A percentile compares a stretch with the other conserved stretches of the same genome.
Conservation (phyloP, 1,140 invertebrate genomes). For the Chelonus insularis region DNA sequence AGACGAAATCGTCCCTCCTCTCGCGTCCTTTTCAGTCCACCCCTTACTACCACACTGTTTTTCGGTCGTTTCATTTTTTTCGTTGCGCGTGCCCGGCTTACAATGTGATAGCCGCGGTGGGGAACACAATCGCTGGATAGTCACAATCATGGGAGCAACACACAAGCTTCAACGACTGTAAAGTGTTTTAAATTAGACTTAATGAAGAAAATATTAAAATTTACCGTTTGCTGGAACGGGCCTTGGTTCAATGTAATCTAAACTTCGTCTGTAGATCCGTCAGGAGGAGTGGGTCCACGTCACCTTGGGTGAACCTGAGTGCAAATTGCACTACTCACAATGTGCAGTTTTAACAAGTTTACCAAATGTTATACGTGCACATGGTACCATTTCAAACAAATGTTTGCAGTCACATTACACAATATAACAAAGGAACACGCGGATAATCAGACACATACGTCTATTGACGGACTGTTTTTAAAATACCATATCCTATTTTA, state of each 20-base stretch:
- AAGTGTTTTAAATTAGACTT: neutral
- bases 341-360: too few relatives aligned
- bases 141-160: neutral
- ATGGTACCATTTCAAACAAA: too few relatives aligned
- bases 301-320: slow-evolving; percentile 79
- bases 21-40: slow-evolving; percentile 44
- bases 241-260: slow-evolving; percentile 60
- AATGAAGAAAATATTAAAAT: neutral
- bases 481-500: too few relatives aligned
- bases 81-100: neutral
- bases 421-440: too few relatives aligned
- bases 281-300: slow-evolving; percentile 79
- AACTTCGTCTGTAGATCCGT: slow-evolving; percentile 60
- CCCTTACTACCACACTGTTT: neutral
- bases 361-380: too few relatives aligned
- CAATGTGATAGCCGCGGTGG: neutral
- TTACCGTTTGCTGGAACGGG: slow-evolving; percentile 63
- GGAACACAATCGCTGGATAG: neutral
- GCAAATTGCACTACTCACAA: too few relatives aligned
- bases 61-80: neutral
- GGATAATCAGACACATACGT: too few relatives aligned
- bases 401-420: too few relatives aligned
- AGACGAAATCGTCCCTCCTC: slow-evolving; percentile 48
- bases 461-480: too few relatives aligned
- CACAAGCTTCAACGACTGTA: neutral